Percentiles rank a stretch among this genome's conserved stretches.
Evolutionary conservation across 2,113 vertebrate genomes (phyloP).

Genomic region (Notothenia coriiceps): DNA sequence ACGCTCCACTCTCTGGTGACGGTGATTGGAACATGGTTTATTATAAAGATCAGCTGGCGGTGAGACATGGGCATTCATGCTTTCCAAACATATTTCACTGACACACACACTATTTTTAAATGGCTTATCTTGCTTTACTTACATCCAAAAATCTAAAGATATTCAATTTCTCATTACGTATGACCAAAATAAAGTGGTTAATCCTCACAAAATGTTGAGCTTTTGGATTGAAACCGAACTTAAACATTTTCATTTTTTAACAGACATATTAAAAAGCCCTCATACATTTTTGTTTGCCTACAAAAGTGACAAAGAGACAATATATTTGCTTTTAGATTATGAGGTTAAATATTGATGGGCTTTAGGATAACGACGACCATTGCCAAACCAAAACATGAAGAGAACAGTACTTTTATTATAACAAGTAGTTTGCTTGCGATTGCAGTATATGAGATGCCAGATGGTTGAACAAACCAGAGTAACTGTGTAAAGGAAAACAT

Average conservation of each 20-base stretch:
- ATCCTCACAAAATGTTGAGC: neutral
- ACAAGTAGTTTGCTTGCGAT: too few species aligned
- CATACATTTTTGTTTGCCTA: neutral
- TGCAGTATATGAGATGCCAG: too few species aligned
- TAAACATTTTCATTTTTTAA: neutral
- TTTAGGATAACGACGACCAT: neutral
- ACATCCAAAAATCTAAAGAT: neutral
- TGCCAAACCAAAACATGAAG: neutral
- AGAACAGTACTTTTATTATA: neutral
- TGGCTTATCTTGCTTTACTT: neutral
- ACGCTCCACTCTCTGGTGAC: conserved; percentile 90
- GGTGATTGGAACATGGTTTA: conserved; percentile 89
- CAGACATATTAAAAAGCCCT: neutral
- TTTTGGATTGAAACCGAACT: neutral
- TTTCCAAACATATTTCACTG: neutral
- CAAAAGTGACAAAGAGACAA: neutral
- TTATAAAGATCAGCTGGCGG: conserved; percentile 88
- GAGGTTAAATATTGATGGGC: neutral
- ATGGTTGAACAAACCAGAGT: too few species aligned
- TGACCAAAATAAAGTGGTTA: neutral
- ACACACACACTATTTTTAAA: neutral
- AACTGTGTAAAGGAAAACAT: too few species aligned
- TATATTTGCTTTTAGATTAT: too few species aligned
- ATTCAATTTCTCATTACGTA: neutral
- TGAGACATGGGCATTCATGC: conserved; percentile 52